phyloP scores from a whole-genome alignment of 1,140 invertebrate species.

The Tigriopus japonicus region DNA sequence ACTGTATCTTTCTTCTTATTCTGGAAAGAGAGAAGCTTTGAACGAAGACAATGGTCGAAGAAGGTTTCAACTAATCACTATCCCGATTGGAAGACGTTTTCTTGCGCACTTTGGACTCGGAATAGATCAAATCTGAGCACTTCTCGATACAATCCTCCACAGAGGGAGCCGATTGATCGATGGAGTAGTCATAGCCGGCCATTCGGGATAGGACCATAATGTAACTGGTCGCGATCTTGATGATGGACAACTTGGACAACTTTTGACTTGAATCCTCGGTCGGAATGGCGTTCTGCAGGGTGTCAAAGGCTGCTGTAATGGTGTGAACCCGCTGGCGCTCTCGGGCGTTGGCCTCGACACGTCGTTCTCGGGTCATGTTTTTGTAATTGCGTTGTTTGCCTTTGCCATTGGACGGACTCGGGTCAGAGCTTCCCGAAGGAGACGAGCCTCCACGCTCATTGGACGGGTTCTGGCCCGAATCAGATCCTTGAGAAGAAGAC shows the following conservation, averaged over 20 bases:
- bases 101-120: background rate
- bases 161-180: slow-evolving; percentile 29
- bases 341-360: slow-evolving; percentile 80
- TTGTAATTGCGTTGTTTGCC: slow-evolving; percentile 64
- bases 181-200: slow-evolving; percentile 39
- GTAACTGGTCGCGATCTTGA: slow-evolving; percentile 74
- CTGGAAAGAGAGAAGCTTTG: too few relatives aligned
- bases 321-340: slow-evolving; percentile 81
- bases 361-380: slow-evolving; percentile 74
- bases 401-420: background rate
- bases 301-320: slow-evolving; percentile 83
- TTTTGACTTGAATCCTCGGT: slow-evolving; percentile 82
- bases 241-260: slow-evolving; percentile 70
- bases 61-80: too few relatives aligned
- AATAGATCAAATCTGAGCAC: background rate
- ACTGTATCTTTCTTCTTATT: too few relatives aligned
- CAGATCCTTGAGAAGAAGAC: too few relatives aligned
- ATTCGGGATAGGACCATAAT: slow-evolving; percentile 59
- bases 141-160: slow-evolving; percentile 54
- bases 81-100: background rate
- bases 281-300: slow-evolving; percentile 56
- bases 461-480: too few relatives aligned
- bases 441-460: too few relatives aligned
- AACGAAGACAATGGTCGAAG: too few relatives aligned
- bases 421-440: too few relatives aligned